Conservation (phyloP, 2,888 invertebrate species). For the Ectemnius cavifrons region DNA sequence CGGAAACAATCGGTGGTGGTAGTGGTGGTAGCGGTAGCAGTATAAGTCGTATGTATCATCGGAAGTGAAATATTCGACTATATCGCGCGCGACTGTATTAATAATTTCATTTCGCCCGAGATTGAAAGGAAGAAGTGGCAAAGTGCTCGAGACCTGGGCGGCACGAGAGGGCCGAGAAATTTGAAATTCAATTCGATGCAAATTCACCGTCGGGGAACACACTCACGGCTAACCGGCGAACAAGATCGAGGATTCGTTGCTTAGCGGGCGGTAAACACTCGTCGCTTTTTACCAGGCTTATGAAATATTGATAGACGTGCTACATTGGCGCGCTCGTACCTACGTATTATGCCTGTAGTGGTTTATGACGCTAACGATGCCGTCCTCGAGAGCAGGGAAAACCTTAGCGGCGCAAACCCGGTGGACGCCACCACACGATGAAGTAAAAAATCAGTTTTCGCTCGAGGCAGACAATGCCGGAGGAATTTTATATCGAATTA, state of each 20-base stretch:
- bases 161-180: constrained; percentile 52
- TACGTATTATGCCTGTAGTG: constrained; percentile 19
- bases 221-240: constrained; percentile 66
- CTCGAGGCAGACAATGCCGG: neutral
- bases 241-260: constrained; percentile 70
- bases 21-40: too few relatives aligned
- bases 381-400: constrained; percentile 17
- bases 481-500: too few relatives aligned
- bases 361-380: constrained; percentile 46
- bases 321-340: constrained; percentile 29
- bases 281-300: constrained; percentile 71
- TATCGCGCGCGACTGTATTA: constrained; percentile 43
- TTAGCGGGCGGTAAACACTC: constrained; percentile 72
- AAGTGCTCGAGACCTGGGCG: constrained; percentile 45
- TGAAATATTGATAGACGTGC: constrained; percentile 74
- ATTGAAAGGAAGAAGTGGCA: constrained; percentile 40
- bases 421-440: too few relatives aligned
- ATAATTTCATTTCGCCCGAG: constrained; percentile 55
- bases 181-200: constrained; percentile 77
- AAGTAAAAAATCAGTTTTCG: too few relatives aligned
- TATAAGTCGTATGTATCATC: too few relatives aligned
- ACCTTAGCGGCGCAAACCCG: too few relatives aligned
- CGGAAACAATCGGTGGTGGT: too few relatives aligned
- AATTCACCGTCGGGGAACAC: constrained; percentile 64
- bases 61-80: neutral